Evolutionary conservation across 2,113 vertebrate genomes (phyloP), one percentile per base, ranked within the genome.

Genomic region (Psittacus erithacus): DNA sequence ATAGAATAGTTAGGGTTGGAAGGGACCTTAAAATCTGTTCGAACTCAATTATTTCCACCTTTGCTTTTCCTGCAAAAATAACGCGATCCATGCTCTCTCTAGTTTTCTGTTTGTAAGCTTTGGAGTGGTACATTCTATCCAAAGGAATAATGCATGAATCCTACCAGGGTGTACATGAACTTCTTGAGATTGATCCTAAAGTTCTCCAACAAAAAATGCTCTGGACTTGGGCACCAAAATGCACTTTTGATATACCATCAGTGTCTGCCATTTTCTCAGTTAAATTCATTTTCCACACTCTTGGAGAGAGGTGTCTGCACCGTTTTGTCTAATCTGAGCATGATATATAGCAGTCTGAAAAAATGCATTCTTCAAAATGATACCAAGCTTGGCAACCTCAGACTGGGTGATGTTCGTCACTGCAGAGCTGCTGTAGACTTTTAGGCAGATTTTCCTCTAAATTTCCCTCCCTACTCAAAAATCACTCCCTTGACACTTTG

Each of bases 11-110:
- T 55, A 55, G 29, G 53, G 53, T 33, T 55, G 53, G 3, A 33
- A 55, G 12, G 29, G 53, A 55, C 53, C 18, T 55, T 55, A 33
- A 55, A 55, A 33, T 70, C 46, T 83, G 9, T 89, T 83, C 84
- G 47, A 88, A 83, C 65, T 84, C n/a, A 88, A 77, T 69, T 53
- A 74, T 83, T 86, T 82, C 33, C 35, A 77, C 39, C n/a, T 81
- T 94, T 15, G 17, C 19, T 90, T 90, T 88, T 81, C 31, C 50
- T 67, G 16, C n/a, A 88, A 53, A 96, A 92, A 84, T 52, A 92
- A 67, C 50, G 23, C 38, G 10, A 17, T 53, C 41, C 13, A 24
- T 49, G 4, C 15, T 57, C 15, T 75, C 41, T 78, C 68, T 71
- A 15, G 33, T 52, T 75, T 86, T 64, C 50, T 92, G 18, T 47